Evolutionary conservation across 30 jellyfish, hydroid and myxozoan genomes (phyloP), one percentile per base, ranked within the genome.

Genomic region (Cassiopea xamachana): DNA sequence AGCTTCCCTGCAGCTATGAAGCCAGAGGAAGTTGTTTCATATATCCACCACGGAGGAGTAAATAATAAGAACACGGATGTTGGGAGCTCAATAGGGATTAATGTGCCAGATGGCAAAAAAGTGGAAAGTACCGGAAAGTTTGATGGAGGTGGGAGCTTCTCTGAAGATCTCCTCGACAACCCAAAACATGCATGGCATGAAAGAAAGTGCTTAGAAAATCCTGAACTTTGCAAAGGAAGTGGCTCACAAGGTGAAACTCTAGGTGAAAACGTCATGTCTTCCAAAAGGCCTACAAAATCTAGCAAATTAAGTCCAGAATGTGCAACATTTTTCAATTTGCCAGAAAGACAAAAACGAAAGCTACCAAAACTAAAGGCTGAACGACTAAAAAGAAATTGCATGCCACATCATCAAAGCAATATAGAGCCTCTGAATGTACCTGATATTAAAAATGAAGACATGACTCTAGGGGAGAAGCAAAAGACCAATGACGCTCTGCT

Each of bases 331-430:
- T 68, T 45, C 67, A 50, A 39, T 39, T 60, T 88, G 45, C 90
- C 95, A 17, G 95, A 88, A 10, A 88, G 95, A 60, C 83, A 48
- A 49, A 88, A 79, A 69, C 86, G 90, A 45, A 88, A 60, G 68
- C 60, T 88, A 13, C 50, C 77, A 4, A 69, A 58, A 15, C 64
- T 39, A 49, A 61, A 77, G 77, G 19, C 69, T 15, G 81, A 55
- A 17, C 70, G 86, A 45, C 79, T 60, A 59, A 88, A 79, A 79
- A 88, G 71, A 49, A 70, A 88, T 73, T 88, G 95, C 71, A 8
- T 88, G 79, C 95, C 77, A 68, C 77, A 70, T 7, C 60, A 73
- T 16, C 89, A 80, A 1, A 74, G 61, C 2, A 51, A 81, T 13
- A 14, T 74, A 44, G 94, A 77, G 46, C 89, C 89, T 5, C 67